phyloP scores from a whole-genome alignment of 1,140 invertebrate genomes.

The Eueides isabella region DNA sequence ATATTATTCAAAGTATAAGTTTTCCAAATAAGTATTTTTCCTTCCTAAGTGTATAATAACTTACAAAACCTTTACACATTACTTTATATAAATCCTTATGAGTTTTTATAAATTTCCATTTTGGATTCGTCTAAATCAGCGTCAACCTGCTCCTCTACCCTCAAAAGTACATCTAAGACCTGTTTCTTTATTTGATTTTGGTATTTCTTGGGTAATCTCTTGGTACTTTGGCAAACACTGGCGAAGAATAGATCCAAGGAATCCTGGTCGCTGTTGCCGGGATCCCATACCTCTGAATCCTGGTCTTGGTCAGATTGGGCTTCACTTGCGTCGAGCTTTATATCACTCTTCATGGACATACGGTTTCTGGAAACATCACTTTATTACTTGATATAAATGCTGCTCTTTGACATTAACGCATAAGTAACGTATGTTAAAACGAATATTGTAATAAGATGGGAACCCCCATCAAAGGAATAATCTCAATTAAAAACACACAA shows the following conservation, averaged over 20 bases:
- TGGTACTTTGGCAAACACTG: conserved; percentile 71
- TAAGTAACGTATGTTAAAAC: too few species aligned
- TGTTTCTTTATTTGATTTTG: conserved; percentile 63
- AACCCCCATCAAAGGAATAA: too few species aligned
- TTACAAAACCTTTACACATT: not conserved
- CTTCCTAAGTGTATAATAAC: too few species aligned
- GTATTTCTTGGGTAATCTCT: conserved; percentile 56
- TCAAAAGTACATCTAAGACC: conserved; percentile 63
- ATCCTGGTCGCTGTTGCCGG: conserved; percentile 50
- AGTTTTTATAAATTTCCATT: conserved; percentile 38
- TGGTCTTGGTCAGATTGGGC: conserved; percentile 50
- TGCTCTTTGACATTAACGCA: conserved; percentile 10
- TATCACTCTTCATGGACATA: conserved; percentile 47
- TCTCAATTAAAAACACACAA: too few species aligned
- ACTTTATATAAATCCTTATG: conserved; percentile 7
- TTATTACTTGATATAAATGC: conserved; percentile 25
- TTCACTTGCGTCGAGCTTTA: conserved; percentile 62
- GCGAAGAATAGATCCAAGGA: conserved; percentile 73
- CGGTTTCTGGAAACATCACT: conserved; percentile 49
- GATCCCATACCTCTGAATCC: conserved; percentile 56
- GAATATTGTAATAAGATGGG: too few species aligned
- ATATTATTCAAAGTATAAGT: too few species aligned
- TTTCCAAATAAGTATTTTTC: too few species aligned
- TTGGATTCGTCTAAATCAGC: conserved; percentile 47
- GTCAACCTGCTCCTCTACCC: conserved; percentile 63